Conservation (phyloP, 2,113 vertebrate species). For the Laterallus jamaicensis region DNA sequence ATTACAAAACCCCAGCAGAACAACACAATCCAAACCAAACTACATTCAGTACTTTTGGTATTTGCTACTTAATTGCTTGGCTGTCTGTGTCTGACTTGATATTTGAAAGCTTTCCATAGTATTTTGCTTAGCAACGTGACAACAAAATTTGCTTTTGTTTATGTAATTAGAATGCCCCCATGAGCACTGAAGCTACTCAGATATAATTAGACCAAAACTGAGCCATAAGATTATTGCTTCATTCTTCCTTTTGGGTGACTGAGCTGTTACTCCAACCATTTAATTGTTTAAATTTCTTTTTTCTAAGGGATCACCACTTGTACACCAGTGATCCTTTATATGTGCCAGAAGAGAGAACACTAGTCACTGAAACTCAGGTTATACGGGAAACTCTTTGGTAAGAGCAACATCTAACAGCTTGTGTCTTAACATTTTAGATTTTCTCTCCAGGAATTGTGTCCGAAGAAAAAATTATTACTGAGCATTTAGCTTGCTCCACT, state of each 20-base stretch:
- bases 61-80: background rate
- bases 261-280: background rate
- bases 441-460: background rate
- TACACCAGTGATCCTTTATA: constrained; percentile 91
- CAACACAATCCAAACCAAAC: background rate
- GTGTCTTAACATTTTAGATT: background rate
- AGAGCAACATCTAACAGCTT: constrained; percentile 48
- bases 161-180: background rate
- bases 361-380: constrained; percentile 94
- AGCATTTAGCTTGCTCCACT: background rate
- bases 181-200: background rate
- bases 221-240: background rate
- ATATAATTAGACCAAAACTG: background rate
- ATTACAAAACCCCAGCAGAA: background rate
- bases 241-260: background rate
- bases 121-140: background rate
- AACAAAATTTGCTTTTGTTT: background rate
- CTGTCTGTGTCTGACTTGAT: background rate
- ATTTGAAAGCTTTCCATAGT: background rate
- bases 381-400: constrained; percentile 96
- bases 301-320: constrained; percentile 91
- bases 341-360: constrained; percentile 87
- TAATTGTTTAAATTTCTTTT: background rate
- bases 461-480: background rate
- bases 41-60: background rate